Percentiles rank a stretch among this genome's conserved stretches.
Conservation (phyloP, 1,140 invertebrate species). For the Helicorthomorpha holstii region DNA sequence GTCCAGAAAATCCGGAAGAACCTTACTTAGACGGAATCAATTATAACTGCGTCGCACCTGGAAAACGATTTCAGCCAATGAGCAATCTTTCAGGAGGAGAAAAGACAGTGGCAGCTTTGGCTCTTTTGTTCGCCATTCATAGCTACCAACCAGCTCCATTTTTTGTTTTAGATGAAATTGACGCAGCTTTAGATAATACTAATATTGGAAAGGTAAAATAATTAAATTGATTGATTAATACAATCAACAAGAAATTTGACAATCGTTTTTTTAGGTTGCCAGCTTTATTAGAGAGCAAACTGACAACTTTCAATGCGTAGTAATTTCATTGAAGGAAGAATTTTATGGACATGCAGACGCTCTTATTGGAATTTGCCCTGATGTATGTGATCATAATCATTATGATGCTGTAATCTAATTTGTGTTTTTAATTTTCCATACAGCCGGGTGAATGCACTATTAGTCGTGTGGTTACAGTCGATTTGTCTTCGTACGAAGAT, state of each 20-base stretch:
- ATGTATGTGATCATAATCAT: too few relatives aligned
- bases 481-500: conserved; percentile 44
- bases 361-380: conserved; percentile 91
- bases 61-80: conserved; percentile 96
- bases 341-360: conserved; percentile 98
- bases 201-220: conserved; percentile 85
- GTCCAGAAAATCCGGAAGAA: conserved; percentile 96
- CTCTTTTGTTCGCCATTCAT: conserved; percentile 92
- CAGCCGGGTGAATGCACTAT: conserved; percentile 74
- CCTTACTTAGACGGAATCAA: conserved; percentile 95
- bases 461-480: conserved; percentile 71
- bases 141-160: conserved; percentile 96
- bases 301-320: conserved; percentile 77
- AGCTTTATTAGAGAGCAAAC: conserved; percentile 38
- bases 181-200: conserved; percentile 96
- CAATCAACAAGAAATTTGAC: too few relatives aligned
- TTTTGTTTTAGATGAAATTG: conserved; percentile 98
- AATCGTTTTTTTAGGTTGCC: conserved; percentile 29
- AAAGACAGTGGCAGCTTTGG: conserved; percentile 94
- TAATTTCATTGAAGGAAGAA: conserved; percentile 98
- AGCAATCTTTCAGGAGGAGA: conserved; percentile 96
- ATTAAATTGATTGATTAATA: neutral
- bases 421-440: too few relatives aligned
- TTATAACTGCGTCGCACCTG: conserved; percentile 97
- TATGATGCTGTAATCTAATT: too few relatives aligned